phyloP scores from a whole-genome alignment of 2,888 invertebrate species.

The Drosophila pseudotalamancana region DNA sequence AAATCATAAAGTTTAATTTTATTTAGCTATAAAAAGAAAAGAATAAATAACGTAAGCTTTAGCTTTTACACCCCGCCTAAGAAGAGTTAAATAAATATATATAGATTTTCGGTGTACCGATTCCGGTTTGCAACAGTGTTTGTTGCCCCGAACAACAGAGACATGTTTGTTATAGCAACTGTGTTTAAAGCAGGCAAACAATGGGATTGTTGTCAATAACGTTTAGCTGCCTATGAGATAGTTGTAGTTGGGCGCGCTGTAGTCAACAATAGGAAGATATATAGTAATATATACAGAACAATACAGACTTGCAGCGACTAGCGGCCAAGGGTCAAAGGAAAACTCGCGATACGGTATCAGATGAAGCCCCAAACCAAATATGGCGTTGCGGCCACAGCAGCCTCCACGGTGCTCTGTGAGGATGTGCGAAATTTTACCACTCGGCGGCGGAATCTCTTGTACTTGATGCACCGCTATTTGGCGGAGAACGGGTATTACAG shows the following conservation, averaged over 20 bases:
- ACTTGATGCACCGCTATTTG: slow-evolving; percentile 89
- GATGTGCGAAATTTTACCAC: slow-evolving; percentile 80
- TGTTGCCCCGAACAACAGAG: slow-evolving; percentile 20
- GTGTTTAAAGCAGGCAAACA: slow-evolving; percentile 45
- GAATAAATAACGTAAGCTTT: too few relatives aligned
- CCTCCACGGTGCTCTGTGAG: slow-evolving; percentile 64
- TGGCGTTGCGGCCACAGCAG: slow-evolving; percentile 57
- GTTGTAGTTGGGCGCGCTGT: slow-evolving; percentile 15
- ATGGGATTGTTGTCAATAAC: slow-evolving; percentile 34
- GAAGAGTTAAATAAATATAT: too few relatives aligned
- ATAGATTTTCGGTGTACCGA: neutral
- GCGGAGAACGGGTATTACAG: slow-evolving; percentile 88
- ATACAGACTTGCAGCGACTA: neutral
- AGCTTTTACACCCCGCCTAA: too few relatives aligned
- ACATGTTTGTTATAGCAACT: slow-evolving; percentile 50
- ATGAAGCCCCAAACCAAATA: slow-evolving; percentile 68
- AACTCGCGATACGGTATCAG: neutral
- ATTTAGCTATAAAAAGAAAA: too few relatives aligned
- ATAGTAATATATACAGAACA: neutral
- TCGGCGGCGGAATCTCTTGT: slow-evolving; percentile 85
- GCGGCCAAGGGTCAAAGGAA: neutral
- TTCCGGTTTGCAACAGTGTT: neutral
- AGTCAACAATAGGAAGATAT: slow-evolving; percentile 4
- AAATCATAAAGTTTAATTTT: too few relatives aligned
- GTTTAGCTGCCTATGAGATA: slow-evolving; percentile 19